Evolutionary conservation across 2,113 vertebrate species (phyloP).

Genomic region (Notothenia rossii): DNA sequence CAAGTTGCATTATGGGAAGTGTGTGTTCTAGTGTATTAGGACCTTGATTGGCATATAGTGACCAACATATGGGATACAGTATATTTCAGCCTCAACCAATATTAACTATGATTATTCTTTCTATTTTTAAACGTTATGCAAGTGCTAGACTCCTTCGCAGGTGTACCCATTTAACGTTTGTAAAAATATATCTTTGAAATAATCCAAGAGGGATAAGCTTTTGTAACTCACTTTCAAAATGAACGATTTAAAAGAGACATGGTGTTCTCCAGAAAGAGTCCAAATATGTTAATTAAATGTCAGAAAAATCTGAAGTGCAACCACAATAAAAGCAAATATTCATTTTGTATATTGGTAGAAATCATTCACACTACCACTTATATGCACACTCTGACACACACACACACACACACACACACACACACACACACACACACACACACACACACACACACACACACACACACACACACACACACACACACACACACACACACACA

Average conservation of each 20-base stretch:
- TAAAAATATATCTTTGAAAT: background rate
- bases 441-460: background rate
- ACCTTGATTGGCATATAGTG: background rate
- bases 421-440: background rate
- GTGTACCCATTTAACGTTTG: background rate
- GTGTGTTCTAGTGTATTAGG: background rate
- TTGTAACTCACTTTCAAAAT: background rate
- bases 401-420: background rate
- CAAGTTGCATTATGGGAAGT: background rate
- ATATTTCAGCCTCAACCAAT: background rate
- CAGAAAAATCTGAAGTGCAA: no score
- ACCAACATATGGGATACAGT: background rate
- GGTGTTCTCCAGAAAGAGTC: background rate
- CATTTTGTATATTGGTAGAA: background rate
- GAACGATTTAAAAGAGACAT: background rate
- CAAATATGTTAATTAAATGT: background rate
- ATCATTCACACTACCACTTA: no score
- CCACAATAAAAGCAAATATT: background rate
- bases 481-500: background rate
- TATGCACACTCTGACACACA: no score
- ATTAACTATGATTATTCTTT: no score
- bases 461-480: background rate
- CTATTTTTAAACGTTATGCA: no score
- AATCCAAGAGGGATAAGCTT: background rate
- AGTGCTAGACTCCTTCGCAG: background rate